Evolutionary conservation across 2,113 vertebrate genomes (phyloP), one percentile per base, ranked within the genome.

Genomic region (Hyperoodon ampullatus): DNA sequence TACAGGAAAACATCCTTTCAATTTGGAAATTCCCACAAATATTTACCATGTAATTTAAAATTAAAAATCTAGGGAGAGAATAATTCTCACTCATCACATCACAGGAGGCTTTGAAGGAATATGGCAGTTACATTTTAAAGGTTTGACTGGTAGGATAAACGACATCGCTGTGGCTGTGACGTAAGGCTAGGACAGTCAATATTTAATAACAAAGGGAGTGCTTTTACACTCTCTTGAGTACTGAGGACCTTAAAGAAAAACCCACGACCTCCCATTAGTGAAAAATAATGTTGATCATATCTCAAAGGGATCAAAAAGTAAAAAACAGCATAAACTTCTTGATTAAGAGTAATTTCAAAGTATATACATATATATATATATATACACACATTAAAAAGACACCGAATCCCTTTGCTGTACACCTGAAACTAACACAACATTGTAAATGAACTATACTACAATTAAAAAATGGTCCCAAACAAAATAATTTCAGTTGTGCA

Each of bases 281-380:
- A 82, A 81, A 81, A 93, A 42, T 33, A 60, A n/a, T 35, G 44
- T 6, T 53, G 4, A 90, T 11, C n/a, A 5, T 71, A 55, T n/a
- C 71, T 86, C 61, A 77, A 16, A 66, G 8, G 21, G 42, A 85
- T 8, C 33, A 74, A 70, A 19, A 55, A 44, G 12, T 8, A 88
- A 16, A 95, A 81, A 47, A 19, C 10, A 80, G 35, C 39, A 39
- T 65, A 10, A 33, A 65, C 33, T 60, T 44, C 53, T 68, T 66
- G 33, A 63, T 47, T 33, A 63, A 65, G 6, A 90, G 8, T 53
- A 18, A 1, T 13, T 11, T 33, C 74, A 33, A 50, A n/a, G 33
- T 2, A n/a, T 2, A 33, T n/a, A 23, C 1, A 6, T 23, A 21
- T 21, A 8, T 21, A 8, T 19, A 19, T 19, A 50, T 4, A n/a